These are phyloP conservation scores for Channa maculata DNA, from an alignment of 2,113 vertebrate species.

Conservation along the genomic window DNA sequence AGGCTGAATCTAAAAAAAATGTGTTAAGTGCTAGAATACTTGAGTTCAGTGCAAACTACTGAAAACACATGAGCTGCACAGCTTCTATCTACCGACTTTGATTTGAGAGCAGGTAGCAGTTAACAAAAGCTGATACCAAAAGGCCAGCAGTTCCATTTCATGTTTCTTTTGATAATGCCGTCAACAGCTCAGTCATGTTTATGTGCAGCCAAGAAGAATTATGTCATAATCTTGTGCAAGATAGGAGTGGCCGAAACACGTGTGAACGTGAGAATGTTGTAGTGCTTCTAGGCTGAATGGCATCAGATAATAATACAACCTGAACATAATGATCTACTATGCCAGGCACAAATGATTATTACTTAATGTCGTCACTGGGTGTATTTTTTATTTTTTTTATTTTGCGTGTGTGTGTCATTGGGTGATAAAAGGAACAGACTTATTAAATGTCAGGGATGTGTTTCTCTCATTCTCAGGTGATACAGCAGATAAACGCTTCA, in stretches of 20 bases:
- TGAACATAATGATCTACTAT: background rate
- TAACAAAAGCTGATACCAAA: conserved; percentile 1
- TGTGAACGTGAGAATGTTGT: conserved; percentile 36
- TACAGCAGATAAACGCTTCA: no score
- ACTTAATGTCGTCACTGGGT: background rate
- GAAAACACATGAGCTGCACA: no score
- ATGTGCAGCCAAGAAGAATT: background rate
- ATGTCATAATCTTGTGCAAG: conserved; percentile 26
- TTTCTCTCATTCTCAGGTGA: no score
- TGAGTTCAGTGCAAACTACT: no score
- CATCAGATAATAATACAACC: conserved; percentile 32
- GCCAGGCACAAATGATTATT: background rate
- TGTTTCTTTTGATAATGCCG: conserved; percentile 1
- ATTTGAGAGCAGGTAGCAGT: background rate
- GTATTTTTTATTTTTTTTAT: background rate
- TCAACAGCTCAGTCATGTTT: background rate
- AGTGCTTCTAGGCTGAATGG: conserved; percentile 27
- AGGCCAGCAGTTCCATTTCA: background rate
- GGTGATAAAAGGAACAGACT: background rate
- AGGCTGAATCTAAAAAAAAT: no score
- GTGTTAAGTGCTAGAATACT: no score
- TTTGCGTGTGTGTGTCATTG: background rate
- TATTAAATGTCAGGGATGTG: no score
- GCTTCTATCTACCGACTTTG: background rate
- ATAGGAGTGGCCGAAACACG: conserved; percentile 28